A percentile compares a stretch with the other conserved stretches of the same genome.
Conservation (phyloP, 2,113 vertebrate genomes). For the Eulemur rufifrons region DNA sequence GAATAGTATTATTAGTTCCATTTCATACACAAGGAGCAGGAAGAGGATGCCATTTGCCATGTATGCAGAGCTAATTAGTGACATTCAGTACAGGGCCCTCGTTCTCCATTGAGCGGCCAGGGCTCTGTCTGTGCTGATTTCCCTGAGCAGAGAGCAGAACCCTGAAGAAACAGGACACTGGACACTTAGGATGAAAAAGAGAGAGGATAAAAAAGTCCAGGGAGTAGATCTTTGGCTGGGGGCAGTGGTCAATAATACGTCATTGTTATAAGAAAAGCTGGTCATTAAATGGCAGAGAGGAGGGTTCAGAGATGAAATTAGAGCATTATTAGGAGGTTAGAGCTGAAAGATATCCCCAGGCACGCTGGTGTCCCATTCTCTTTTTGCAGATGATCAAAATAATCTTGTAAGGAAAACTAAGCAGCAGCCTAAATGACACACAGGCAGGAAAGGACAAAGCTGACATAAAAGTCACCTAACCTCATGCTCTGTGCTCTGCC, state of each 20-base stretch:
- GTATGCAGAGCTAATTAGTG: neutral
- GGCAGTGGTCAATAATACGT: neutral
- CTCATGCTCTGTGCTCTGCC: neutral
- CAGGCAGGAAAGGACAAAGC: neutral
- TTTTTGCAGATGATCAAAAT: neutral
- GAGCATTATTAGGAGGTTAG: neutral
- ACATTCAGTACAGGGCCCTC: neutral
- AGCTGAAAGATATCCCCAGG: neutral
- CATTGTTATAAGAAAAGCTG: neutral
- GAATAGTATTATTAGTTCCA: constrained; percentile 45
- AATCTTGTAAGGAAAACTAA: neutral
- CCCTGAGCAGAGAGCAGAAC: neutral
- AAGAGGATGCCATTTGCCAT: neutral
- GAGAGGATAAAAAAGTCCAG: neutral
- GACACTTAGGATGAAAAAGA: neutral
- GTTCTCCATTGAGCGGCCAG: neutral
- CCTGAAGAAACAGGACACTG: neutral
- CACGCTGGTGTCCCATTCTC: neutral
- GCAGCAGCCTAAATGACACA: neutral
- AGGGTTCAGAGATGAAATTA: neutral
- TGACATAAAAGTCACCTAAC: neutral
- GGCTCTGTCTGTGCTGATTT: neutral
- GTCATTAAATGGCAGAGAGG: neutral
- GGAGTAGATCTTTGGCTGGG: neutral
- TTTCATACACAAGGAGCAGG: neutral